Percentiles rank a stretch among this genome's conserved stretches.
phyloP scores from a whole-genome alignment of 2,888 invertebrate species.

The Synergus itoensis region DNA sequence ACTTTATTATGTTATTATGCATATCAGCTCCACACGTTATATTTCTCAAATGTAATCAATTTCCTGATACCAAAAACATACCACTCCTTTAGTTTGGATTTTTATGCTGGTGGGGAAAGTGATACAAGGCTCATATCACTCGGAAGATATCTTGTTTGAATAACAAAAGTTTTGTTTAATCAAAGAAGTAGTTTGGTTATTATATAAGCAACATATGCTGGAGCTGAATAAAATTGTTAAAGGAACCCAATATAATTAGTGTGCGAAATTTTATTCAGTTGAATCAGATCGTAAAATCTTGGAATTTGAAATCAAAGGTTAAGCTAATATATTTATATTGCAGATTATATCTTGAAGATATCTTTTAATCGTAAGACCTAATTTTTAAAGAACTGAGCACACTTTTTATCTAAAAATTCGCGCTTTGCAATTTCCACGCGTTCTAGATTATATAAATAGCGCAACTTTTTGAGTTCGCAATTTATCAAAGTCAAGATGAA shows the following conservation, averaged over 20 bases:
- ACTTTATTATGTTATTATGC: slow-evolving; percentile 26
- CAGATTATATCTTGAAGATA: background rate
- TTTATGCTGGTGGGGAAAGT: background rate
- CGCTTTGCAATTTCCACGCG: background rate
- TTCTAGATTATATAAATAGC: slow-evolving; percentile 19
- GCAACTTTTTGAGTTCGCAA: background rate
- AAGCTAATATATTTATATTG: background rate
- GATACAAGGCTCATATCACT: no score
- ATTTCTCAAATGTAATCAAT: slow-evolving; percentile 14
- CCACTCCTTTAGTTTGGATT: background rate
- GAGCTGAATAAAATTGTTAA: background rate
- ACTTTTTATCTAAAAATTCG: no score
- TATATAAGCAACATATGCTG: background rate
- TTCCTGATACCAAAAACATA: background rate
- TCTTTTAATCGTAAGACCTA: background rate
- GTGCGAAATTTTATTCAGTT: background rate
- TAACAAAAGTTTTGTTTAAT: background rate
- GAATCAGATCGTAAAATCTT: background rate
- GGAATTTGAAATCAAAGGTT: background rate
- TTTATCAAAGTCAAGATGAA: slow-evolving; percentile 28
- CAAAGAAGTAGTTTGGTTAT: background rate
- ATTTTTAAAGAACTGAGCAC: no score
- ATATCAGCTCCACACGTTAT: slow-evolving; percentile 16
- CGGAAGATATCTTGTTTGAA: background rate
- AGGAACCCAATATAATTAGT: no score